Conservation (phyloP, 2,113 vertebrate species). For the Limanda limanda region DNA sequence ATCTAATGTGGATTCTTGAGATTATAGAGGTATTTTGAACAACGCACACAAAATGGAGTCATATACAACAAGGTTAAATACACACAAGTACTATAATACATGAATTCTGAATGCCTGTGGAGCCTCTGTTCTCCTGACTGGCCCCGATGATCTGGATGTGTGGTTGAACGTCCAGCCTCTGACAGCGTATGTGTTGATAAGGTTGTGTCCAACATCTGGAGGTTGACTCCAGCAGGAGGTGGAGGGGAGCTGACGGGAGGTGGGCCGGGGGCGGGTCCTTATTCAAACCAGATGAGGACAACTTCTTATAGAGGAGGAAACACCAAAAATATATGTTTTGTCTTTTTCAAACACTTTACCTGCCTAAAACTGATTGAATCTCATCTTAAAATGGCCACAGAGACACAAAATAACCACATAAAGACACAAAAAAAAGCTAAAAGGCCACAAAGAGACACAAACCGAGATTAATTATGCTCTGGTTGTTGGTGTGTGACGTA, state of each 20-base stretch:
- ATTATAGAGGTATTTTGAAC: too few species aligned
- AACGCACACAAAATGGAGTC: too few species aligned
- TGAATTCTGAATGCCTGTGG: neutral
- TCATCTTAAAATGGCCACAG: too few species aligned
- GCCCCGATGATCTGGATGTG: neutral
- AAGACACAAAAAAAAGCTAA: too few species aligned
- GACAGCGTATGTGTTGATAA: slow-evolving; percentile 49
- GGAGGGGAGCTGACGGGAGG: slow-evolving; percentile 26
- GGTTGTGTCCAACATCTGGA: slow-evolving; percentile 67
- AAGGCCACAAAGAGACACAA: too few species aligned
- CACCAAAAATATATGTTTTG: neutral
- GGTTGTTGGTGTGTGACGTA: too few species aligned
- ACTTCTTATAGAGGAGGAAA: neutral
- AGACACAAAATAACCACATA: too few species aligned
- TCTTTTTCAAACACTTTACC: neutral
- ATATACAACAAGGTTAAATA: neutral
- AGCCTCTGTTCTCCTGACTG: slow-evolving; percentile 19
- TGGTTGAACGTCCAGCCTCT: neutral
- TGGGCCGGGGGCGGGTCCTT: slow-evolving; percentile 30
- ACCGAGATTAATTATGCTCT: too few species aligned
- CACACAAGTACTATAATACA: neutral
- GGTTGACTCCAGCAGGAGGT: slow-evolving; percentile 49
- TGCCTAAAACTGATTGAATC: neutral
- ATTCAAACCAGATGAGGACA: slow-evolving; percentile 73
- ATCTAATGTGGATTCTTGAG: too few species aligned